Conservation (phyloP, 1,140 invertebrate species). For the Macrobrachium nipponense region DNA sequence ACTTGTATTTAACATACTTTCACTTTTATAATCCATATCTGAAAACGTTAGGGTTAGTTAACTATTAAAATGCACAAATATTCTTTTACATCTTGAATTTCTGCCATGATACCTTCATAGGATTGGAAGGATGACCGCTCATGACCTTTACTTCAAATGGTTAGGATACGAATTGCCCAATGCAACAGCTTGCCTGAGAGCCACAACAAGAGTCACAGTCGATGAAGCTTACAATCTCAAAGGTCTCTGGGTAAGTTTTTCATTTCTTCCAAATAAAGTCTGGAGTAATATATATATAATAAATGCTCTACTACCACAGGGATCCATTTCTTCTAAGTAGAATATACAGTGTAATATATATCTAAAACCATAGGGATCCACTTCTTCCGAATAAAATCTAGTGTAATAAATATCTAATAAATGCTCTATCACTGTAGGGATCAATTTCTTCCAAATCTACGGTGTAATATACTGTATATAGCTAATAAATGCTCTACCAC, state of each 20-base stretch:
- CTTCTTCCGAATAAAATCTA: not conserved
- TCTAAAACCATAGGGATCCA: not conserved
- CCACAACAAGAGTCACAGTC: constrained; percentile 51
- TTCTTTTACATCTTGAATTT: not conserved
- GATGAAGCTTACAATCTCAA: constrained; percentile 49
- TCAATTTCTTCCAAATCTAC: too few relatives aligned
- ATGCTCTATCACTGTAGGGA: not conserved
- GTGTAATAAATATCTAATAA: not conserved
- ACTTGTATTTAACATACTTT: too few relatives aligned
- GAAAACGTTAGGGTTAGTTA: not conserved
- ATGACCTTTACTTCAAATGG: constrained; percentile 64
- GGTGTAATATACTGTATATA: too few relatives aligned
- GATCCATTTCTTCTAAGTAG: not conserved
- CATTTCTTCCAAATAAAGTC: not conserved
- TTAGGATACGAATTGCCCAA: constrained; percentile 60
- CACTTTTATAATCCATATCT: not conserved
- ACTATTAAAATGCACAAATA: not conserved
- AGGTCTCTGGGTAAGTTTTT: constrained; percentile 56
- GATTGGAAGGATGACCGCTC: constrained; percentile 50
- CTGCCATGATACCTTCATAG: not conserved
- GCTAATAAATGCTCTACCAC: not conserved
- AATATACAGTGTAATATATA: too few relatives aligned
- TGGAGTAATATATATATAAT: not conserved
- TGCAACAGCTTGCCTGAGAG: constrained; percentile 55
- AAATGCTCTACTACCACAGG: not conserved